These are phyloP conservation scores for Turdus rufiventris DNA, from an alignment of 2,113 vertebrate species.

Conservation along the genomic window DNA sequence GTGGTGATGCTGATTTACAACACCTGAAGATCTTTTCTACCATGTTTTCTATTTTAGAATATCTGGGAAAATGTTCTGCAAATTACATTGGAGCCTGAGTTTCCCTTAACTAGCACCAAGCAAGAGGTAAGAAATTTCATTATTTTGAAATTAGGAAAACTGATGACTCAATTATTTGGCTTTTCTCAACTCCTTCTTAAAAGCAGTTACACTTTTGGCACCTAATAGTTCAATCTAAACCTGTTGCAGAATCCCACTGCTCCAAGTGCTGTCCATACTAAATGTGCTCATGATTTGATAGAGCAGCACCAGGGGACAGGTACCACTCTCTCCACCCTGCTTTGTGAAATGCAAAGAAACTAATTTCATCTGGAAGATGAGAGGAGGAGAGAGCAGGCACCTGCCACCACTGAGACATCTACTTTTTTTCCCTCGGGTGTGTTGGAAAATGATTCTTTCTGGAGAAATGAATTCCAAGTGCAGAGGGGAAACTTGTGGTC, in stretches of 20 bases:
- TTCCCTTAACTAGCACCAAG: neutral
- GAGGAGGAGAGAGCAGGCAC: neutral
- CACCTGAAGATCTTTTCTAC: neutral
- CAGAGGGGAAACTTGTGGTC: neutral
- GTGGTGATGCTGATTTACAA: neutral
- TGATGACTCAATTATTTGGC: neutral
- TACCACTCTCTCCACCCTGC: neutral
- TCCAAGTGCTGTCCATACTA: neutral
- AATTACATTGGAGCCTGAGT: neutral
- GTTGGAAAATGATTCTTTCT: neutral
- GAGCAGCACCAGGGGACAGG: neutral
- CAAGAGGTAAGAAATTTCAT: neutral
- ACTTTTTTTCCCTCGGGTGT: neutral
- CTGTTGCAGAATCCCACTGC: neutral
- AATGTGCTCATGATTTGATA: neutral
- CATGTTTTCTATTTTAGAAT: neutral
- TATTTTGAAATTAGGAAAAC: neutral
- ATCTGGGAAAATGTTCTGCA: neutral
- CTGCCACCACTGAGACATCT: neutral
- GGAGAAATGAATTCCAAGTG: neutral
- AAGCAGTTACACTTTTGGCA: neutral
- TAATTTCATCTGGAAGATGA: neutral
- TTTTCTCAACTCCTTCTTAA: neutral
- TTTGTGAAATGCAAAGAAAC: neutral
- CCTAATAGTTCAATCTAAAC: neutral